These are phyloP conservation scores for Drosophila bipectinata DNA, from an alignment of 1,140 invertebrate species.

Conservation along the genomic window DNA sequence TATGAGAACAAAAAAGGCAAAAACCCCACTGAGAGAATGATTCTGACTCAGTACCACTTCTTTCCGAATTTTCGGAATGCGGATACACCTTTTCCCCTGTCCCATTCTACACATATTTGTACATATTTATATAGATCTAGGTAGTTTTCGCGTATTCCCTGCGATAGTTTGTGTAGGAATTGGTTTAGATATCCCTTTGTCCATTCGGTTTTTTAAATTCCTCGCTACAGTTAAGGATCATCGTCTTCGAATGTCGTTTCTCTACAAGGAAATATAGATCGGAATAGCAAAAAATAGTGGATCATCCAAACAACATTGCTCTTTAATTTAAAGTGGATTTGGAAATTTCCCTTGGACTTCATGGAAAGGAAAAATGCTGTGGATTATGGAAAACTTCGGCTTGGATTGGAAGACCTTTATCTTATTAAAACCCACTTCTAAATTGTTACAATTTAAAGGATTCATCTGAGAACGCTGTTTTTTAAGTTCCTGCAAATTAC, in stretches of 20 bases:
- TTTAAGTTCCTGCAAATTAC: too few relatives aligned
- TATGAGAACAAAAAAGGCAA: background rate
- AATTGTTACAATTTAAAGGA: too few relatives aligned
- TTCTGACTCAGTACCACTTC: conserved; percentile 7
- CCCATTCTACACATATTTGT: conserved; percentile 4
- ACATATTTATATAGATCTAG: conserved; percentile 29
- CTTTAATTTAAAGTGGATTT: too few relatives aligned
- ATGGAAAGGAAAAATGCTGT: too few relatives aligned
- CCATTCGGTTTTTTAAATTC: conserved; percentile 1
- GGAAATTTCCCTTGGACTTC: too few relatives aligned
- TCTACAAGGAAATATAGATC: background rate
- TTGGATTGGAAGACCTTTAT: too few relatives aligned
- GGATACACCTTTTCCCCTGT: conserved; percentile 1
- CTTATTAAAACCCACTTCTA: too few relatives aligned
- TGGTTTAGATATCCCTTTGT: conserved; percentile 3
- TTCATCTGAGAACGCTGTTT: background rate
- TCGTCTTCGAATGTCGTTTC: background rate
- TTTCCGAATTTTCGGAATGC: conserved; percentile 15
- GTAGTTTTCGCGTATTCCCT: conserved; percentile 18
- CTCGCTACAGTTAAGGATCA: conserved; percentile 13
- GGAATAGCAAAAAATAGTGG: background rate
- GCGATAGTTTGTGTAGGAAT: conserved; percentile 10
- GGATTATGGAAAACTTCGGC: background rate
- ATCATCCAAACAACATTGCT: background rate
- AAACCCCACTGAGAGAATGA: background rate